Evolutionary conservation across 2,113 vertebrate species (phyloP).

Genomic region (chimpanzee (Pan troglodytes)): NHGRI_mPanTro3-v2.1_pri NC_072402.2:143031001-143031500

Average conservation of each 20-base stretch:
- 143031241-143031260: neutral
- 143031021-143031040: neutral
- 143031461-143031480: neutral
- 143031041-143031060: neutral
- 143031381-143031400: neutral
- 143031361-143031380: neutral
- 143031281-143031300: neutral
- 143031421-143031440: neutral
- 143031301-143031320: neutral
- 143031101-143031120: neutral
- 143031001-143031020: neutral
- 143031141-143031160: neutral
- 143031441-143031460: neutral
- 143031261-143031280: neutral
- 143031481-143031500: neutral
- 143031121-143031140: neutral
- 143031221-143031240: neutral
- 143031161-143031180: neutral
- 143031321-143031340: neutral
- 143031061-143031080: neutral
- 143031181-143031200: neutral
- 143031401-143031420: neutral
- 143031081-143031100: neutral
- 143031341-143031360: neutral
- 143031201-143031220: neutral